These are phyloP conservation scores for Crypturellus undulatus DNA, from an alignment of 2,113 vertebrate species.

Conservation along the genomic window DNA sequence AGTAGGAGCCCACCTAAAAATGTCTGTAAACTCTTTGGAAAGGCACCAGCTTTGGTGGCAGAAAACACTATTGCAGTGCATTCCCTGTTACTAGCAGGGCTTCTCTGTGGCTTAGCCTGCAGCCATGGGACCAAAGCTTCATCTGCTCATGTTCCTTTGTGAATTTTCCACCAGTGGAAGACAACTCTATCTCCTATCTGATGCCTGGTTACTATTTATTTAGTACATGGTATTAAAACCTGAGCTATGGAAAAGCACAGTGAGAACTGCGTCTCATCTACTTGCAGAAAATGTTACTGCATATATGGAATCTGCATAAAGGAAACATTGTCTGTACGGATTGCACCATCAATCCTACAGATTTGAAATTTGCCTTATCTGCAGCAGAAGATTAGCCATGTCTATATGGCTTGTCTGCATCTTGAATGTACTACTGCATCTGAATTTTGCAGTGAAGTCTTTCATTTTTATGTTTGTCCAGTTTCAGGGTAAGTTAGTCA, in stretches of 20 bases:
- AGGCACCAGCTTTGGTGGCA: not conserved
- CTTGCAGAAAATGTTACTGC: not conserved
- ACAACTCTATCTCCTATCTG: fast-evolving
- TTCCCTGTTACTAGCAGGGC: fast-evolving
- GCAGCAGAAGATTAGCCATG: not conserved
- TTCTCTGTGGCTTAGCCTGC: fast-evolving
- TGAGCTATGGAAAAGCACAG: not conserved
- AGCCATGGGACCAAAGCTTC: fast-evolving
- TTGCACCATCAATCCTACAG: not conserved
- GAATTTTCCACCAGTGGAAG: not conserved
- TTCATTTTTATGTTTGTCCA: not conserved
- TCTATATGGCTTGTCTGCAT: not conserved
- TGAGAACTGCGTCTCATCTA: not conserved
- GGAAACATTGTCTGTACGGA: not conserved
- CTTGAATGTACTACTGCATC: not conserved
- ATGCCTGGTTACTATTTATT: not conserved
- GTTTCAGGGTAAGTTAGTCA: not conserved
- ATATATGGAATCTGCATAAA: not conserved
- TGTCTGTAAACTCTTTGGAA: not conserved
- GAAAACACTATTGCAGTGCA: not conserved
- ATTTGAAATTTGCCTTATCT: not conserved
- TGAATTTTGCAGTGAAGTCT: not conserved
- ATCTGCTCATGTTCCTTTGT: not conserved
- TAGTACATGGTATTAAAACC: not conserved
- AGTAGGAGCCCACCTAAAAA: not conserved